Base-by-base conservation (phyloP, 2,888 invertebrate species). In the Lepidochitona cinerea region DNA sequence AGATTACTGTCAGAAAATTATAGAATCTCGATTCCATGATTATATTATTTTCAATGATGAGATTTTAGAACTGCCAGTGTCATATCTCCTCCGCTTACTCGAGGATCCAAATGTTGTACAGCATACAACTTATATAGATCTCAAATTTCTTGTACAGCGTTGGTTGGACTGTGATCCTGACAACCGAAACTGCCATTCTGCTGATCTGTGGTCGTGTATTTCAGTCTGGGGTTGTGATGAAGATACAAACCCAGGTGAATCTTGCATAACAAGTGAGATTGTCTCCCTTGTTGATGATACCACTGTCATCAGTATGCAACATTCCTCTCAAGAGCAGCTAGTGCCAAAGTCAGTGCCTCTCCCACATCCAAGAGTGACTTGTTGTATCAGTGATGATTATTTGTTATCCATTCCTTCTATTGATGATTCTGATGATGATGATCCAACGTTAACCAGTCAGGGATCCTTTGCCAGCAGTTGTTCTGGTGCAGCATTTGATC, bases 1-100 rank as follows among this genome's bases (percentile, higher is more conserved):
- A 14, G 77, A 79, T 68, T 79, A 84, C 5, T 86, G 87, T 53
- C 83, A 83, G 54, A 79, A 78, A 32, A 88, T 89, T 68, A 85
- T 89, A 65, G 82, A 86, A 72, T 80, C 88, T 29, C 78, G 89
- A 32, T 89, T 89, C 75, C 88, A 88, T 78, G 89, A 89, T 76
- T 86, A 87, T 75, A 75, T 88, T 1, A 82, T 88, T 37, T 81
- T 81, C 64, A 85, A 87, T 75, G 87, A 87, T 71, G 88, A 89
- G 75, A 84, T 89, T 71, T 71, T 88, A 1, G 89, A 88, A 37
- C 69, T 88, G 26, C 86, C 87, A 14, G 83, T 82, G 33, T 75
- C 81, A 35, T 84, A 82, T 68, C 77, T 89, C n/a, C 81, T 83
- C 37, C 78, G 81, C 37, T 71, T 89, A 35, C 75, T 89, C 18